Base-by-base conservation (phyloP, 2,888 invertebrate genomes). In the Geotrupes spiniger region DNA sequence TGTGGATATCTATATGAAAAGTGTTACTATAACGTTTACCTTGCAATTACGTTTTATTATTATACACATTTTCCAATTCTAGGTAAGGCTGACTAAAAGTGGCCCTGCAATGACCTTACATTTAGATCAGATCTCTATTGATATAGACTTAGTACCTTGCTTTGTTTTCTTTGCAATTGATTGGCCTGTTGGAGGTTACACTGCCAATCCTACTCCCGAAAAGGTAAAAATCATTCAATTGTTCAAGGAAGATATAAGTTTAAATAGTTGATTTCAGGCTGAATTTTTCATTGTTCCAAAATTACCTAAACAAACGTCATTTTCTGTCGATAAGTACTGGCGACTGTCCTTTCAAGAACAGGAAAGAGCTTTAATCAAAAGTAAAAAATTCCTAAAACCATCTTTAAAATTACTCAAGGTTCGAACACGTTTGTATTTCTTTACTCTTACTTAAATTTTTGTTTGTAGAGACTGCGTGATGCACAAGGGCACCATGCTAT, bases 71-170 rank as follows among this genome's bases (percentile, higher is more conserved):
- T n/a, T n/a, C n/a, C n/a, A n/a, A 10, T 76, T 75, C 45, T 40
- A 72, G 56, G 59, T 76, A 26, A 68, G 52, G 1, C 70, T 72
- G 47, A 71, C 59, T 42, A 74, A 76, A 54, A 67, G 74, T 0
- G 80, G 80, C 0, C 82, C 82, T 0, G 82, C 82, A 2, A 78
- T 78, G 57, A 82, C 80, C 0, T 56, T 82, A 3, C 69, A 67
- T 45, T 59, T 81, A n/a, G 44, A 36, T 8, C 53, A 65, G 14
- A 71, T 74, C 33, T 49, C 53, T 1, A 66, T 83, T 45, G 71
- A 74, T 43, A 73, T 81, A 1, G 81, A 81, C 56, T 59, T 71
- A 9, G 70, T 71, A 1, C 65, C 68, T 1, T 70, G 66, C 40
- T 69, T 71, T 44, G 48, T 58, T 26, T 68, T 69, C 51, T 43